Evolutionary conservation across 1,140 invertebrate genomes (phyloP).

Genomic region (Whitmania pigra): DNA sequence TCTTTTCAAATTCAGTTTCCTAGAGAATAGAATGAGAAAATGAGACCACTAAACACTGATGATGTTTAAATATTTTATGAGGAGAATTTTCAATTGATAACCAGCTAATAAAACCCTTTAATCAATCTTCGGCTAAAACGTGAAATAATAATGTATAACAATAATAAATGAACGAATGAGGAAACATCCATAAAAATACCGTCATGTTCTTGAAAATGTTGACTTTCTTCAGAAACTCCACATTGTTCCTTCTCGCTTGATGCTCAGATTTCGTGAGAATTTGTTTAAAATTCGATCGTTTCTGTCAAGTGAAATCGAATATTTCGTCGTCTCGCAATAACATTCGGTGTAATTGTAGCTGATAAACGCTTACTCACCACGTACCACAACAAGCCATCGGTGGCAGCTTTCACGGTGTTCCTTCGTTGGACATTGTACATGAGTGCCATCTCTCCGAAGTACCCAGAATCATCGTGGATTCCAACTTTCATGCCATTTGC

Average conservation of each 20-base stretch:
- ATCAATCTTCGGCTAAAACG: too few species aligned
- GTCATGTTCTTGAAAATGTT: constrained; percentile 13
- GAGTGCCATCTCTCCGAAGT: constrained; percentile 2
- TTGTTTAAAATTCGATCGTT: constrained; percentile 9
- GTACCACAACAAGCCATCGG: constrained; percentile 7
- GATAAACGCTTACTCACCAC: background rate
- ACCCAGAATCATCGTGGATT: constrained; percentile 1
- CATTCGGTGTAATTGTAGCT: too few species aligned
- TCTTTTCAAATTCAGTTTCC: constrained; percentile 4
- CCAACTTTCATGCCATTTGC: background rate
- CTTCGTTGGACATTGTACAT: constrained; percentile 5
- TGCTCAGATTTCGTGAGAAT: background rate
- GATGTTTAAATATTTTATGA: too few species aligned
- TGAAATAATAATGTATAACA: too few species aligned
- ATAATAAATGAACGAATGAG: too few species aligned
- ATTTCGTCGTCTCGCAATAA: background rate
- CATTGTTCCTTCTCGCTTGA: background rate
- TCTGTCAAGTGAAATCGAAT: background rate
- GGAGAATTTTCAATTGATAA: too few species aligned
- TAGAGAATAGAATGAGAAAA: background rate
- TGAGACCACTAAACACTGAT: too few species aligned
- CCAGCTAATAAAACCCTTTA: too few species aligned
- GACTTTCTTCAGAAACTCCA: constrained; percentile 8
- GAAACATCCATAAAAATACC: background rate
- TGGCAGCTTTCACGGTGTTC: constrained; percentile 5